phyloP scores from a whole-genome alignment of 2,113 vertebrate genomes.

The Buteo buteo region DNA sequence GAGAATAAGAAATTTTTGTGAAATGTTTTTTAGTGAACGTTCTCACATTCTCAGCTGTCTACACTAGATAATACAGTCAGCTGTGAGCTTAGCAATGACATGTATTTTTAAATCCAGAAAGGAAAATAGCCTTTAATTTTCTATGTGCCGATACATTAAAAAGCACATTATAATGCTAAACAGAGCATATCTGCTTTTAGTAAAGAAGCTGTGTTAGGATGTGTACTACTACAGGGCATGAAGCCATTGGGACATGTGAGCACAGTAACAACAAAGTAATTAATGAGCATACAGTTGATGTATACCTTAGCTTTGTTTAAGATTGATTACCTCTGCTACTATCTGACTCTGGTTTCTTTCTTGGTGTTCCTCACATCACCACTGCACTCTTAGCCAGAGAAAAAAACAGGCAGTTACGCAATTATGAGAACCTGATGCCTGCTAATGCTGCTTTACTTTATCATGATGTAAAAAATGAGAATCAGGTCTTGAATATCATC shows the following conservation, averaged over 20 bases:
- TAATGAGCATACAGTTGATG: background rate
- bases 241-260: background rate
- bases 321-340: background rate
- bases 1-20: background rate
- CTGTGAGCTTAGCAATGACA: background rate
- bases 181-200: background rate
- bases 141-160: background rate
- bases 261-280: background rate
- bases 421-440: background rate
- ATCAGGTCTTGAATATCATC: background rate
- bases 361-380: background rate
- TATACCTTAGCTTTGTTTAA: background rate
- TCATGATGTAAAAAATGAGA: background rate
- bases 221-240: background rate
- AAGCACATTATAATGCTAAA: background rate
- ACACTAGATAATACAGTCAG: background rate
- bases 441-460: background rate
- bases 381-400: background rate
- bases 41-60: constrained; percentile 19
- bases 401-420: rapidly evolving
- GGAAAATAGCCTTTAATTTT: background rate
- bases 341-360: background rate
- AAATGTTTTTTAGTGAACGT: background rate
- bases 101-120: background rate
- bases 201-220: background rate